Conservation (phyloP, 2,113 vertebrate genomes). For the Antennarius striatus region DNA sequence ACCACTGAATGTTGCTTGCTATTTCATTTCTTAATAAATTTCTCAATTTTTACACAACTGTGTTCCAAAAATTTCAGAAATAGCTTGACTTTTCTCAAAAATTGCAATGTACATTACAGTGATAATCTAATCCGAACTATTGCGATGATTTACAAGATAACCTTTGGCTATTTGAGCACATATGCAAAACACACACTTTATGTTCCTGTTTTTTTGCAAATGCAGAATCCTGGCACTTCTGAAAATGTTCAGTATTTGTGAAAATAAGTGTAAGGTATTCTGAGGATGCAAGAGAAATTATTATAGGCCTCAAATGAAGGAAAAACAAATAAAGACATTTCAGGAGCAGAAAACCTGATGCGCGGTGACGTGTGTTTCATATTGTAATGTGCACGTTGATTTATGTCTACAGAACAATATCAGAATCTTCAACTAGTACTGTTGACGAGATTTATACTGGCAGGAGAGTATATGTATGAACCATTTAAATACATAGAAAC, state of each 20-base stretch:
- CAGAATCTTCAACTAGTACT: background rate
- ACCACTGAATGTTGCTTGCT: conserved; percentile 49
- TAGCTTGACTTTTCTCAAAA: conserved; percentile 11
- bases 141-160: conserved; percentile 3
- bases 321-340: conserved; percentile 12
- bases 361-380: conserved; percentile 8
- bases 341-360: conserved; percentile 18
- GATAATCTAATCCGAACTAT: conserved; percentile 5
- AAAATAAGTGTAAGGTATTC: conserved; percentile 5
- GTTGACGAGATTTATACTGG: background rate
- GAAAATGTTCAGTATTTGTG: background rate
- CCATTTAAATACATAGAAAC: background rate
- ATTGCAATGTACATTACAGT: conserved; percentile 12
- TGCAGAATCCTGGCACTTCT: conserved; percentile 20
- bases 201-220: background rate
- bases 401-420: background rate
- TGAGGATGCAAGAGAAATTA: conserved; percentile 6
- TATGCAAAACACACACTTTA: conserved; percentile 3
- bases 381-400: conserved; percentile 17
- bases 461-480: background rate
- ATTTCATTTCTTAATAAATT: conserved; percentile 41
- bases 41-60: conserved; percentile 30
- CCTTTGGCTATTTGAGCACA: conserved; percentile 26
- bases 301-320: background rate
- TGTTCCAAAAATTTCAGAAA: conserved; percentile 1